Base-by-base conservation (phyloP, 2,113 vertebrate species). In the Glareola pratincola region DNA sequence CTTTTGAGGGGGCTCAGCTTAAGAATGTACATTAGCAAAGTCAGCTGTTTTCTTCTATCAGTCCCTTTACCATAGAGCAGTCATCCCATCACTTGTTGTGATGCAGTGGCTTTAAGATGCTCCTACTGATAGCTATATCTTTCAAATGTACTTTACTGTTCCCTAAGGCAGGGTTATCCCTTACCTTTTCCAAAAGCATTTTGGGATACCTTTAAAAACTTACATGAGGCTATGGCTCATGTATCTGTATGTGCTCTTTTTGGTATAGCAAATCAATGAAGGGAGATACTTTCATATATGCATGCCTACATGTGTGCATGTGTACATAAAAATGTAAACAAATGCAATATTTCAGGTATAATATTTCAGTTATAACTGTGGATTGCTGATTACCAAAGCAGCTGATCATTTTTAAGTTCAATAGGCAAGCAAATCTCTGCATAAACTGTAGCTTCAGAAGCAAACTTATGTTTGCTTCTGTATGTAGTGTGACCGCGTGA, bases 21-120 rank as follows among this genome's bases (percentile, higher is more conserved):
- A 59, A 81, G 39, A 67, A 13, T 6, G 9, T 53, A 6, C 1
- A 8, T 39, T 77, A 9, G 14, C 1, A 0, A 30, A 48, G 15
- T 36, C 45, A 22, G 21, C 12, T 56, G 7, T 43, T 50, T 39
- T 45, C 59, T 39, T 69, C 18, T 63, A 11, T 64, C 37, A 24
- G 32, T 86, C 45, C 11, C 34, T 78, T 71, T 22, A 54, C 16
- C 39, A 0, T 41, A 22, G 36, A 21, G n/a, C 26, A 30, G 8
- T 71, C 50, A 2, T 27, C n/a, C 51, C 54, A 56, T 4, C 5
- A 4, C 7, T 79, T 72, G 22, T 68, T 48, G 20, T 48, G 32
- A 30, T 81, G 30, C 23, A n/a, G 3, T 0, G 1, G 10, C 18
- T 81, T 87, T 67, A 54, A 41, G 37, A 32, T 64, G 48, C 57